Evolutionary conservation across 2,797 vertebrate species (phyloP), one percentile per base, ranked within the genome.

Genomic region (Eremophila alpestris): DNA sequence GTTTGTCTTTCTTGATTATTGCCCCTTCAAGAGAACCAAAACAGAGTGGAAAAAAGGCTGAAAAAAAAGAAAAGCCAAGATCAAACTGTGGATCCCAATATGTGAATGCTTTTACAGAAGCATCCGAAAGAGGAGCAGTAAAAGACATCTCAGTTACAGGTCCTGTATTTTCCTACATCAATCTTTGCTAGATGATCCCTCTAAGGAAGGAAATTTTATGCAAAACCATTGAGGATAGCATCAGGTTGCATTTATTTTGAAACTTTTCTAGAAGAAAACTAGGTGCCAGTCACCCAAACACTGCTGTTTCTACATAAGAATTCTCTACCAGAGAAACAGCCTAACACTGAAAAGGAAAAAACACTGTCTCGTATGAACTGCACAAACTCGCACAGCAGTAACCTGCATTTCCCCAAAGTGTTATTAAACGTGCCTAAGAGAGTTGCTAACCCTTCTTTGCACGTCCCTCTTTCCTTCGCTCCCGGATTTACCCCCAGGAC

Each of bases 181-280:
- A 3, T 56, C 54, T 46, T 45, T 18, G 9, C 23, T 11, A 83
- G 26, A 83, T 63, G 46, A 69, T 3, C 32, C 9, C 19, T 41
- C 55, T 15, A 54, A 16, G 16, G 9, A 24, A 75, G 69, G 43
- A 34, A 11, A 51, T 34, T 48, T 67, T 30, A 86, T 5, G 14
- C 13, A 54, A 80, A 77, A 29, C 20, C 54, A 22, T 6, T 56
- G 16, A 70, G 21, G 91, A 70, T 1, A 49, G 15, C 3, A 52
- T 38, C 4, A 36, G 84, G 62, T 75, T 69, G 32, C 9, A 30
- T 19, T 45, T 71, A 63, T 73, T 64, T 2, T 26, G 36, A 83
- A 95, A 92, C 84, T 93, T 87, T 85, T 64, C 46, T 45, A 32
- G 14, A 63, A 24, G 60, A 62, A 83, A 89, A 45, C 12, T 16